A percentile compares a stretch with the other conserved stretches of the same genome.
These are phyloP conservation scores for Noctua janthina DNA, from an alignment of 2,888 invertebrate species.

Conservation along the genomic window DNA sequence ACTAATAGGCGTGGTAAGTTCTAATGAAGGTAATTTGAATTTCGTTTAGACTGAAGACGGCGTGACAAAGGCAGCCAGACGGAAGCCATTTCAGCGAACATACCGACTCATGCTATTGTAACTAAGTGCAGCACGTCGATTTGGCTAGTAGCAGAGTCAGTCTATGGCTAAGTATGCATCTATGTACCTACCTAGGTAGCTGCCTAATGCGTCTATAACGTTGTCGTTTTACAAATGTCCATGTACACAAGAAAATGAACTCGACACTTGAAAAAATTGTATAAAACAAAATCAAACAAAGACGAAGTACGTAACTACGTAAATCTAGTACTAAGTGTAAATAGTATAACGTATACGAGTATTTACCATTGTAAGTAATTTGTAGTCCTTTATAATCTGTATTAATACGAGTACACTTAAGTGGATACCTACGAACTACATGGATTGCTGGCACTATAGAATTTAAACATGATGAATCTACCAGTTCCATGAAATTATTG, in stretches of 20 bases:
- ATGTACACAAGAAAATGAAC: not conserved
- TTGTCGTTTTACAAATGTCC: not conserved
- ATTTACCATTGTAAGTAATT: not conserved
- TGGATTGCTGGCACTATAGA: too few species aligned
- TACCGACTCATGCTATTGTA: not conserved
- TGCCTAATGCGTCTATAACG: slow-evolving; percentile 14
- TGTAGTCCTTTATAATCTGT: not conserved
- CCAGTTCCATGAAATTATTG: not conserved
- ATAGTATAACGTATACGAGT: not conserved
- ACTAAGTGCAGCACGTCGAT: slow-evolving; percentile 35
- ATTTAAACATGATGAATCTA: too few species aligned
- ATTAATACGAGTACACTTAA: too few species aligned
- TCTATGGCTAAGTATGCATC: slow-evolving; percentile 7
- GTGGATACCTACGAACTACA: too few species aligned
- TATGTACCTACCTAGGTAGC: not conserved
- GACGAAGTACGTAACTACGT: too few species aligned
- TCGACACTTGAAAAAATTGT: not conserved
- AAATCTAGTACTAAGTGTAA: not conserved
- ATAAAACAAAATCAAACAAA: too few species aligned
- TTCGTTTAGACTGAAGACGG: slow-evolving; percentile 42
- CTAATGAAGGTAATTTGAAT: slow-evolving; percentile 28
- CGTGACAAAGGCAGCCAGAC: slow-evolving; percentile 51
- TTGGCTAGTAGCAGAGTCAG: slow-evolving; percentile 27
- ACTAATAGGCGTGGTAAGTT: not conserved
- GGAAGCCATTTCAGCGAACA: slow-evolving; percentile 49